Evolutionary conservation across 2,888 invertebrate genomes (phyloP).

Genomic region (Xanthia togata): DNA sequence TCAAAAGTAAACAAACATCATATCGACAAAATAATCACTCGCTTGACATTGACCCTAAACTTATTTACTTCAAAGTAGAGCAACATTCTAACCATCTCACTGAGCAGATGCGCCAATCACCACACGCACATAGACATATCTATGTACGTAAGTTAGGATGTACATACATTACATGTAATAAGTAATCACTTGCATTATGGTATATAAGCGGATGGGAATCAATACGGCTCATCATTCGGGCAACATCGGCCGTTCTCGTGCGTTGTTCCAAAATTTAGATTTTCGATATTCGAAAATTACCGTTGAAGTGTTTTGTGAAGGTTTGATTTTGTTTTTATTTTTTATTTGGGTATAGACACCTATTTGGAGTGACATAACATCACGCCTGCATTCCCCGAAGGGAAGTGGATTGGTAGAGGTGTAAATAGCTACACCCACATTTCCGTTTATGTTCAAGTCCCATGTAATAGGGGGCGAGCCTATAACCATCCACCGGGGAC

Average conservation of each 20-base stretch:
- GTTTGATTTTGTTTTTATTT: constrained; percentile 40
- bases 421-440: not conserved
- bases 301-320: constrained; percentile 52
- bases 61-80: constrained; percentile 50
- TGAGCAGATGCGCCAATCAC: constrained; percentile 68
- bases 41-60: constrained; percentile 57
- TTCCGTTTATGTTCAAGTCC: not conserved
- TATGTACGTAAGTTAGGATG: constrained; percentile 44
- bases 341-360: not conserved
- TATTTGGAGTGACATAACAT: not conserved
- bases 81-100: constrained; percentile 59
- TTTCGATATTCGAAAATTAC: constrained; percentile 31
- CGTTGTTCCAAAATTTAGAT: constrained; percentile 54
- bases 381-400: accelerated
- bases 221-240: constrained; percentile 66
- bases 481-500: not conserved
- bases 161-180: constrained; percentile 59
- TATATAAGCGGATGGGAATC: constrained; percentile 65
- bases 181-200: constrained; percentile 63
- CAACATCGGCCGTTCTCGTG: constrained; percentile 57
- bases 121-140: constrained; percentile 49
- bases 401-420: not conserved
- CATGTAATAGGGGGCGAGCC: not conserved
- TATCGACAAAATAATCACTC: not conserved
- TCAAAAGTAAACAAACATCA: not conserved